Conservation (phyloP, 64 coral and sea anemone genomes). For the Stichodactyla helianthus region DNA sequence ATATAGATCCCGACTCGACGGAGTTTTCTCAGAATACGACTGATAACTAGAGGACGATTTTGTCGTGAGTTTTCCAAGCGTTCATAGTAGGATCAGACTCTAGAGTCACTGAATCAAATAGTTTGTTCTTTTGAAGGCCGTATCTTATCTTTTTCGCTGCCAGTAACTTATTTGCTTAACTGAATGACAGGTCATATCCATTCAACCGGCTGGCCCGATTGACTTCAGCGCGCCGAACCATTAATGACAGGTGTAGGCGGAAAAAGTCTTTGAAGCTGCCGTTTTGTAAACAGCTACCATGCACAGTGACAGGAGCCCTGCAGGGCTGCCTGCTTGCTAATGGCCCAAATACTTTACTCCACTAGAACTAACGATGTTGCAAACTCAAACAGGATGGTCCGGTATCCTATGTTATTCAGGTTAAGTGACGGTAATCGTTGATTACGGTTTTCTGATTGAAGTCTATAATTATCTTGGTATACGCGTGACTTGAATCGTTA, state of each 20-base stretch:
- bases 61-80: too few species aligned
- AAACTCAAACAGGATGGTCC: background rate
- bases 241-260: background rate
- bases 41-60: background rate
- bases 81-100: background rate
- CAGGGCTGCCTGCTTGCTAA: background rate
- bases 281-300: background rate
- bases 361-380: too few species aligned
- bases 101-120: background rate
- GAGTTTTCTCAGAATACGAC: background rate
- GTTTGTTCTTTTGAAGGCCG: background rate
- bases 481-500: background rate
- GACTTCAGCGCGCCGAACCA: background rate
- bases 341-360: background rate
- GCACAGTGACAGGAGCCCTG: background rate
- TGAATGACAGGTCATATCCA: background rate
- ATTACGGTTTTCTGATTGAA: background rate
- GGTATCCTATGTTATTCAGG: background rate
- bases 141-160: background rate
- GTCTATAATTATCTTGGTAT: background rate
- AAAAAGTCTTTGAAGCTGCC: background rate
- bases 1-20: slow-evolving; percentile 12
- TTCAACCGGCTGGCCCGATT: background rate
- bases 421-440: background rate
- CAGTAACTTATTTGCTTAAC: background rate